Evolutionary conservation across 2,888 invertebrate species (phyloP).

Genomic region (Psococerastis gibbosa): DNA sequence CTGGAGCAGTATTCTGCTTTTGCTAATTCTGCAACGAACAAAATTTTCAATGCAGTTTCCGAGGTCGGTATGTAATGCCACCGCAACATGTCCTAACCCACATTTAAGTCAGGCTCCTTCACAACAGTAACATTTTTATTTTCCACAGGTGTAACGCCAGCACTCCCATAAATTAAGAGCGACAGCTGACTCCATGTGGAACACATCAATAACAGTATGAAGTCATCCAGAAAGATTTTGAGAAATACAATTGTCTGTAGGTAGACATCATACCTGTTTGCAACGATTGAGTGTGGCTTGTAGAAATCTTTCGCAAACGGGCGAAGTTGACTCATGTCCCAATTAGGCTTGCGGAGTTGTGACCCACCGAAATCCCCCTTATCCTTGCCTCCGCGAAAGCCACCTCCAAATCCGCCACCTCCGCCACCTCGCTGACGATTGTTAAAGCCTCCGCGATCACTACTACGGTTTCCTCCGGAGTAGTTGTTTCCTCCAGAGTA

Average conservation of each 20-base stretch:
- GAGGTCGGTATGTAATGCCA: neutral
- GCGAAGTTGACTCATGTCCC: neutral
- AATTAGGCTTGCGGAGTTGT: neutral
- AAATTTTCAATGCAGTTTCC: neutral
- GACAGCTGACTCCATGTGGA: constrained; percentile 6
- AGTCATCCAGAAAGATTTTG: no score
- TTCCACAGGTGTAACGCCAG: constrained; percentile 9
- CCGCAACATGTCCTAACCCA: neutral
- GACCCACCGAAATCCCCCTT: neutral
- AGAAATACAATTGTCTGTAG: no score
- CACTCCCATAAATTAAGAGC: constrained; percentile 2
- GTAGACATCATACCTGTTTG: no score
- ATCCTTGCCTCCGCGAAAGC: neutral
- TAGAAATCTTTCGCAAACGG: neutral
- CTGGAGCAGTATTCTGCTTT: no score
- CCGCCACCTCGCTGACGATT: neutral
- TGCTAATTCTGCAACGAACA: no score
- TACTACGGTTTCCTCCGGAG: neutral
- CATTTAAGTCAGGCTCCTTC: neutral
- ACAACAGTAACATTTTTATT: constrained; percentile 4
- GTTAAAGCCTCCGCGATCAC: neutral
- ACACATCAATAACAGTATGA: no score
- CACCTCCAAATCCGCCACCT: neutral
- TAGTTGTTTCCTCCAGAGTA: neutral
- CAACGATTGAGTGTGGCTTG: neutral